Evolutionary conservation across 2,888 invertebrate genomes (phyloP).

Genomic region (Pelosia muscerda): DNA sequence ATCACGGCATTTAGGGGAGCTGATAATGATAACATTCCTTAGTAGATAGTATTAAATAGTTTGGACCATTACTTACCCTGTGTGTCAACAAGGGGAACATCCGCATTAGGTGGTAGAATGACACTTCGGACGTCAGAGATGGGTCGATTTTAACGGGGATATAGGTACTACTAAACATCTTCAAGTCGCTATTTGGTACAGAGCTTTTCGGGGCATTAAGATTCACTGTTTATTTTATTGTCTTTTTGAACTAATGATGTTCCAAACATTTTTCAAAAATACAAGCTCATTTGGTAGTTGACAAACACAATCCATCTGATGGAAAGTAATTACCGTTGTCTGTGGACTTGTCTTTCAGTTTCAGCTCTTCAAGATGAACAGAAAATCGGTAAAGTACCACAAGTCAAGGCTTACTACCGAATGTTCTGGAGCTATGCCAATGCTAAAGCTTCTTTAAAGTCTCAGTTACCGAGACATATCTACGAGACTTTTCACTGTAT

Average conservation of each 20-base stretch:
- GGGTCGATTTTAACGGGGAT: neutral
- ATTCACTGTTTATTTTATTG: no score
- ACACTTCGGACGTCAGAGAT: neutral
- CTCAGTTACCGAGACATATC: conserved; percentile 20
- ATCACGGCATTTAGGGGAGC: conserved; percentile 13
- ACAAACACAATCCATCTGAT: no score
- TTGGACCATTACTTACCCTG: neutral
- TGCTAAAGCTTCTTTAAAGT: conserved; percentile 28
- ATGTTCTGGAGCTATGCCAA: conserved; percentile 49
- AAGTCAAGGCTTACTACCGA: conserved; percentile 5
- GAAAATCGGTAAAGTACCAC: conserved; percentile 9
- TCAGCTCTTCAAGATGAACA: no score
- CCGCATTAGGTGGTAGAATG: neutral
- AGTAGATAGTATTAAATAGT: conserved; percentile 6
- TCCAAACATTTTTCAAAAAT: no score
- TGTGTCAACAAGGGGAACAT: conserved; percentile 3
- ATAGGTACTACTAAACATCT: neutral
- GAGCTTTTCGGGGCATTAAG: no score
- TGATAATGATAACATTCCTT: conserved; percentile 10
- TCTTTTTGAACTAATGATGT: neutral
- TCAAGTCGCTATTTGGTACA: no score
- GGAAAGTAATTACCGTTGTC: no score
- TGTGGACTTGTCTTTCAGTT: no score
- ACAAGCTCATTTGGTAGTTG: no score
- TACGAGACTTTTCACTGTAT: conserved; percentile 16